These are phyloP conservation scores for Drosophila oshimai DNA, from an alignment of 1,140 invertebrate species.

Conservation along the genomic window DNA sequence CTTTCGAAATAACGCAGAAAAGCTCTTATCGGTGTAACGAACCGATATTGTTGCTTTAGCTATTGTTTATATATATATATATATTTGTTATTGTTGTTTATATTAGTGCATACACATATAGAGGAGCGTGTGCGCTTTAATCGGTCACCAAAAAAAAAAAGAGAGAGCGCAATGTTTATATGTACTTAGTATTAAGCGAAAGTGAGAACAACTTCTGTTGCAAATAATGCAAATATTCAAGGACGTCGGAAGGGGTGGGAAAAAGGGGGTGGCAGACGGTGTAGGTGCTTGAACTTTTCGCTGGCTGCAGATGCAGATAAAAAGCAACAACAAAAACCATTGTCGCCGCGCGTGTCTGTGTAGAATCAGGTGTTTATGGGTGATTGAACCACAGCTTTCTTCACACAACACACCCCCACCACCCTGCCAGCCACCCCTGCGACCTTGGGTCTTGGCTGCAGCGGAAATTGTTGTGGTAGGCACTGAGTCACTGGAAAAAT, in stretches of 20 bases:
- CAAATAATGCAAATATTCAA: neutral
- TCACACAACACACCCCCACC: neutral
- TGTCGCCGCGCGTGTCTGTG: conserved; percentile 24
- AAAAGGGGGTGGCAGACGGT: neutral
- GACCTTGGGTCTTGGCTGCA: neutral
- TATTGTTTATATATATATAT: conserved; percentile 1
- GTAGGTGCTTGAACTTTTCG: conserved; percentile 60
- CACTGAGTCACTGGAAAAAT: conserved; percentile 9
- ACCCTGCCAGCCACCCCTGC: neutral
- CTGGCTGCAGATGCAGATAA: conserved; percentile 23
- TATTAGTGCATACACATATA: conserved; percentile 1
- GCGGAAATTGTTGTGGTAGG: conserved; percentile 68
- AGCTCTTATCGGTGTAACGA: conserved; percentile 66
- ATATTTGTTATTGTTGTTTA: neutral
- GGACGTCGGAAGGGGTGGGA: neutral
- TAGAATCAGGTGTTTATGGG: conserved; percentile 27
- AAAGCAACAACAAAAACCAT: neutral
- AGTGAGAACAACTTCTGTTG: conserved; percentile 16
- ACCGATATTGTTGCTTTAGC: conserved; percentile 45
- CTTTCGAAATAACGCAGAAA: conserved; percentile 25
- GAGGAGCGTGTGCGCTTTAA: conserved; percentile 25
- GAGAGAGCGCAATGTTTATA: neutral
- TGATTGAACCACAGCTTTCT: conserved; percentile 20
- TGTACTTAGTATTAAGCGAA: neutral
- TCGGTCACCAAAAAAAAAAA: conserved; percentile 15